phyloP scores from a whole-genome alignment of 1,140 invertebrate species.

The Chironomus striatipennis region DNA sequence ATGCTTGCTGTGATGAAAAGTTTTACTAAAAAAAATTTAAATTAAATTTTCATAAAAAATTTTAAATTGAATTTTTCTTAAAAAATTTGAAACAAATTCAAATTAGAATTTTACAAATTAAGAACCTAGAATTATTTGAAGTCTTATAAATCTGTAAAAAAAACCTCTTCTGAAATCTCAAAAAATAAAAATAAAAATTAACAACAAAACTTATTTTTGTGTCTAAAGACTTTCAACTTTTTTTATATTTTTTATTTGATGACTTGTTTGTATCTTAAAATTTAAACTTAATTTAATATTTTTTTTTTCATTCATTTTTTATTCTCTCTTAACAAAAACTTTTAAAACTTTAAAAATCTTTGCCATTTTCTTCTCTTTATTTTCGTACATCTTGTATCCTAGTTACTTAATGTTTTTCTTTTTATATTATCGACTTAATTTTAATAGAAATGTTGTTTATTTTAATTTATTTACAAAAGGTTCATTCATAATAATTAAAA shows the following conservation, averaged over 20 bases:
- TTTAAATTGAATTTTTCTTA: no score
- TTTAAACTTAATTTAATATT: not conserved
- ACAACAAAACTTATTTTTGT: not conserved
- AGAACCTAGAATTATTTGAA: no score
- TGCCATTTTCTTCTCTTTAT: not conserved
- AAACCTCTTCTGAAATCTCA: not conserved
- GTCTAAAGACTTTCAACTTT: not conserved
- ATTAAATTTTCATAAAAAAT: no score
- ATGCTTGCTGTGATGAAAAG: no score
- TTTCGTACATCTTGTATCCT: not conserved
- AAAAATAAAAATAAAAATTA: not conserved
- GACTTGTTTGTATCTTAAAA: not conserved
- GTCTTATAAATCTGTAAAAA: not conserved
- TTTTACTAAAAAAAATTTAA: no score
- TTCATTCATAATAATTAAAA: no score
- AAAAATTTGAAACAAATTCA: no score
- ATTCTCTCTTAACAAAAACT: not conserved
- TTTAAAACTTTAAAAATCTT: not conserved
- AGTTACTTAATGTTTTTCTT: not conserved
- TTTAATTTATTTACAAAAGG: no score
- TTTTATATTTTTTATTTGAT: not conserved
- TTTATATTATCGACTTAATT: not conserved
- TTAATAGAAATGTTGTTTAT: not conserved
- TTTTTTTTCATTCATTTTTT: not conserved
- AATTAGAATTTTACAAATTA: no score